Evolutionary conservation across 2,888 invertebrate species (phyloP).

Genomic region (Cephus nigrinus): DNA sequence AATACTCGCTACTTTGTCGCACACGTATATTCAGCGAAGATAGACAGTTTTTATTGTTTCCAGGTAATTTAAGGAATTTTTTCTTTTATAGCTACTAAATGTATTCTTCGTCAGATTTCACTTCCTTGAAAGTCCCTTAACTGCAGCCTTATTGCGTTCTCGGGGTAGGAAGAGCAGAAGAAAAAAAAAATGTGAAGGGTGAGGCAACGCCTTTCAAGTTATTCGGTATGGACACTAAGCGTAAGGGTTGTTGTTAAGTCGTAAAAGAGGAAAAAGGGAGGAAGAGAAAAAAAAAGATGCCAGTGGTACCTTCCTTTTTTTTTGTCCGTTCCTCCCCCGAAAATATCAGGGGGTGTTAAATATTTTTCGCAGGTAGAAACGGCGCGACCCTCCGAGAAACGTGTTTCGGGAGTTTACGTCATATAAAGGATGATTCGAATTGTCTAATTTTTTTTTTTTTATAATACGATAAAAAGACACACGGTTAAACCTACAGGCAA

Average conservation of each 20-base stretch:
- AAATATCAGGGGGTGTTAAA: neutral
- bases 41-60: no score
- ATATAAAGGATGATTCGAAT: no score
- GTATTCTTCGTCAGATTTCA: conserved; percentile 6
- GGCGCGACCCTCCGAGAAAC: neutral
- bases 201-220: neutral
- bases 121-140: neutral
- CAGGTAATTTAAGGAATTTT: no score
- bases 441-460: no score
- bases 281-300: conserved; percentile 8
- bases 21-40: no score
- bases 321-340: conserved; percentile 1
- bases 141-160: no score
- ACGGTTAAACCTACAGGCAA: no score
- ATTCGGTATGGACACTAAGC: neutral
- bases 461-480: no score
- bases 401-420: no score
- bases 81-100: no score
- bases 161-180: conserved; percentile 6
- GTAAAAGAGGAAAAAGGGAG: conserved; percentile 8
- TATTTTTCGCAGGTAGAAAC: conserved; percentile 3
- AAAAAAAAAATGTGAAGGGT: conserved; percentile 13
- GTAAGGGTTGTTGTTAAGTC: conserved; percentile 9
- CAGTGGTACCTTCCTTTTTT: neutral
- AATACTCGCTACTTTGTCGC: no score